Conservation (phyloP, 2,797 vertebrate species). For the Tauraco hartlaubi region DNA sequence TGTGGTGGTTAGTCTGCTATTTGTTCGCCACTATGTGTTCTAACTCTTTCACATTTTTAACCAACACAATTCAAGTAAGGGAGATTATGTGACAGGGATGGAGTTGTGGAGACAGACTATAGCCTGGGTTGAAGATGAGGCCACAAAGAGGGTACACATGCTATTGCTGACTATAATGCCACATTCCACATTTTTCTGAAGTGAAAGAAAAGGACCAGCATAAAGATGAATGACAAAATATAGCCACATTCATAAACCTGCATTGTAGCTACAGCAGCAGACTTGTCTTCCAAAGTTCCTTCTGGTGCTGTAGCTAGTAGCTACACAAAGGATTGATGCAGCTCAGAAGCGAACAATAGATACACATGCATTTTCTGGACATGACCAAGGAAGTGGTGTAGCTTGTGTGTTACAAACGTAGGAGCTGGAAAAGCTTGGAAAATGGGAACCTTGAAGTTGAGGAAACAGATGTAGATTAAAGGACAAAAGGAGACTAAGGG, state of each 20-base stretch:
- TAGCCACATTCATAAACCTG: background rate
- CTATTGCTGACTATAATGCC: background rate
- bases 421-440: background rate
- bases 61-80: background rate
- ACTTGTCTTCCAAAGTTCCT: background rate
- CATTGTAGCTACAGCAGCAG: background rate
- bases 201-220: background rate
- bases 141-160: background rate
- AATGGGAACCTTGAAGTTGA: background rate
- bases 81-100: background rate
- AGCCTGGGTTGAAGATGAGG: background rate
- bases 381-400: background rate
- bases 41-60: background rate
- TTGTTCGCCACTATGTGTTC: background rate
- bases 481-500: background rate
- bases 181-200: background rate
- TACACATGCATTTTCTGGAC: background rate
- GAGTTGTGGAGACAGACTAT: background rate
- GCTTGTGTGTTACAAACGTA: background rate
- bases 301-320: background rate
- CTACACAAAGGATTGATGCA: background rate
- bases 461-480: background rate
- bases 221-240: background rate
- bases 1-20: background rate
- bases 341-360: background rate